Base-by-base conservation (phyloP, 2,888 invertebrate genomes). In the Temnothorax unifasciatus region DNA sequence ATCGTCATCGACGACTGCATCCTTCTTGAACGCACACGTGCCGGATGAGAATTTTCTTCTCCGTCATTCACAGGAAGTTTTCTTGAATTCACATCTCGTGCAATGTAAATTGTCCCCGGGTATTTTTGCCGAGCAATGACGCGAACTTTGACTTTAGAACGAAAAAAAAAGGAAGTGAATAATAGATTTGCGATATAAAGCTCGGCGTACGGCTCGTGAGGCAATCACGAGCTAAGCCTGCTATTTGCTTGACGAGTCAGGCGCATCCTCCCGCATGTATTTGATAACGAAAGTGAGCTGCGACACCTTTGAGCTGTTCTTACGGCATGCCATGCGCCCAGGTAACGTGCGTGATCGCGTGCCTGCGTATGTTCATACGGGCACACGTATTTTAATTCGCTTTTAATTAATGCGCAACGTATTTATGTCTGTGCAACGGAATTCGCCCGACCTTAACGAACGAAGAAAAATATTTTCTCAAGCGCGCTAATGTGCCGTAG, bases 221-320 rank as follows among this genome's bases (percentile, higher is more conserved):
- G 88, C 79, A 84, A 85, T 77, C 73, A 34, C 34, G 41, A 76
- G 47, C 66, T 82, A 85, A 88, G 59, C 21, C 15, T 74, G 77
- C 59, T 34, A 84, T 87, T 89, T 86, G 75, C 47, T 73, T 84
- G 52, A 11, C 86, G 15, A 71, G 86, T 87, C 89, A 89, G 89
- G 84, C 83, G 85, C 86, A 88, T 86, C 77, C 81, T 74, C 38
- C 57, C 47, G 18, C 54, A 38, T 73, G 83, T 81, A 77, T 77
- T 64, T 83, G 50, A 38, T 52, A 81, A 86, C 63, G 82, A 84
- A 89, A 86, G 64, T 63, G 29, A 63, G 61, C 73, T 61, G 50
- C 18, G 76, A 50, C 69, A 71, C 50, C 15, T 79, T 44, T 61
- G 21, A 2, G 13, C 21, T 2, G 13, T 50, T 66, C 50, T 61